Percentiles rank a stretch among this genome's conserved stretches.
Evolutionary conservation across 2,113 vertebrate species (phyloP).

Genomic region (Condylura cristata): DNA sequence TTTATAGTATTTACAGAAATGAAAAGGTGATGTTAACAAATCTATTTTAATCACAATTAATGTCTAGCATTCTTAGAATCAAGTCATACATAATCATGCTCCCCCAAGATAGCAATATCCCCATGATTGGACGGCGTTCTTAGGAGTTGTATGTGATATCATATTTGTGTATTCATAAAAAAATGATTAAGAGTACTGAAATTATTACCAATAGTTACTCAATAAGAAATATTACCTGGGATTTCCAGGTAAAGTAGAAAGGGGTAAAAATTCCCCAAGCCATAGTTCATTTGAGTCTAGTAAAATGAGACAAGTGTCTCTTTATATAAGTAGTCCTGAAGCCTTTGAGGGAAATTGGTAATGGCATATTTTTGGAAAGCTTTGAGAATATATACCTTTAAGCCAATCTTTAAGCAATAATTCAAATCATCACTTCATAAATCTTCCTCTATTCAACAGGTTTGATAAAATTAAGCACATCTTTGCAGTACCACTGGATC

Average conservation of each 20-base stretch:
- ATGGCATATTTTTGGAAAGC: not conserved
- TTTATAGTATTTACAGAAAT: conserved; percentile 55
- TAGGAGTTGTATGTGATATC: not conserved
- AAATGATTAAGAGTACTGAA: not conserved
- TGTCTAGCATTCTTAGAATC: conserved; percentile 41
- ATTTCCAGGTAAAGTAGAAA: not conserved
- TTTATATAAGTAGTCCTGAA: not conserved
- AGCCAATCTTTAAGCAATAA: not conserved
- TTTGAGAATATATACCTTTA: not conserved
- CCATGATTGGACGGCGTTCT: not conserved
- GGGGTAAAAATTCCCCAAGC: not conserved
- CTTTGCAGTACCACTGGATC: not conserved
- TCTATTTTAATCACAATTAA: conserved; percentile 36
- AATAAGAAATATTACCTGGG: not conserved
- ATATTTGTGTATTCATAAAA: not conserved
- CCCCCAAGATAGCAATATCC: not conserved
- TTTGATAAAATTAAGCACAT: not conserved
- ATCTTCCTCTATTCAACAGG: not conserved
- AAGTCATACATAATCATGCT: not conserved
- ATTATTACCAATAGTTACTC: not conserved
- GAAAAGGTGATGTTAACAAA: conserved; percentile 51
- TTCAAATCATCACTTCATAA: not conserved
- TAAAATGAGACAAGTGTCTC: not conserved
- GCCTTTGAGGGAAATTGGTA: not conserved
- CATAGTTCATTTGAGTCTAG: not conserved